Conservation (phyloP, 2,797 vertebrate species). For the Danio kyathit region DNA sequence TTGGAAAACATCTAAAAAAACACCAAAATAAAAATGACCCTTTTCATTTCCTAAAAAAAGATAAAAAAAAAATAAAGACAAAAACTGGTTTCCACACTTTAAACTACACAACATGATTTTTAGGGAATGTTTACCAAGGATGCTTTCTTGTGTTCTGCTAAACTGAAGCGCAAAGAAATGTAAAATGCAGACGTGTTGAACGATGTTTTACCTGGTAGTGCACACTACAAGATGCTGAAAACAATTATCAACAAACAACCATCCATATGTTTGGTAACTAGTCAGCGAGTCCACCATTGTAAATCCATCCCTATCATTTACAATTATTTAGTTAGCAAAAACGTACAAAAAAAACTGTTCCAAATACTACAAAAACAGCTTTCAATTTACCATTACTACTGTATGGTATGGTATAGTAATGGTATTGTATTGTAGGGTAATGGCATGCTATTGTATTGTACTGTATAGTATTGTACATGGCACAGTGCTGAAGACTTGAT, state of each 20-base stretch:
- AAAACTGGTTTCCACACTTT: no score
- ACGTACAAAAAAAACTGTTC: background rate
- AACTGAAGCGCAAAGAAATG: background rate
- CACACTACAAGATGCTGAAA: background rate
- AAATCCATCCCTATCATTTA: background rate
- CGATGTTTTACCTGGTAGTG: background rate
- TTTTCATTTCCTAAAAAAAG: no score
- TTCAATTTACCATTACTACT: no score
- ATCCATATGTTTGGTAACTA: no score
- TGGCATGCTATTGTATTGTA: no score
- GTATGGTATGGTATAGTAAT: no score
- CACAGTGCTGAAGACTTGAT: background rate
- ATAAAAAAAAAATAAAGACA: no score
- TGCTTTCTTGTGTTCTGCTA: background rate
- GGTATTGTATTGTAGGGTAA: no score
- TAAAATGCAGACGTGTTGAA: background rate
- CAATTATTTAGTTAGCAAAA: background rate
- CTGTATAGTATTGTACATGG: no score
- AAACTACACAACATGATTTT: background rate
- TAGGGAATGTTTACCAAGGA: background rate
- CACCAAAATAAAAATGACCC: no score
- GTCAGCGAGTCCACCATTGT: background rate
- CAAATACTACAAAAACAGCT: background rate
- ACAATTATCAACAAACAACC: background rate
- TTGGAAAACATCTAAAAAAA: no score